Conservation (phyloP, 2,113 vertebrate genomes). For the Cavia aperea region DNA sequence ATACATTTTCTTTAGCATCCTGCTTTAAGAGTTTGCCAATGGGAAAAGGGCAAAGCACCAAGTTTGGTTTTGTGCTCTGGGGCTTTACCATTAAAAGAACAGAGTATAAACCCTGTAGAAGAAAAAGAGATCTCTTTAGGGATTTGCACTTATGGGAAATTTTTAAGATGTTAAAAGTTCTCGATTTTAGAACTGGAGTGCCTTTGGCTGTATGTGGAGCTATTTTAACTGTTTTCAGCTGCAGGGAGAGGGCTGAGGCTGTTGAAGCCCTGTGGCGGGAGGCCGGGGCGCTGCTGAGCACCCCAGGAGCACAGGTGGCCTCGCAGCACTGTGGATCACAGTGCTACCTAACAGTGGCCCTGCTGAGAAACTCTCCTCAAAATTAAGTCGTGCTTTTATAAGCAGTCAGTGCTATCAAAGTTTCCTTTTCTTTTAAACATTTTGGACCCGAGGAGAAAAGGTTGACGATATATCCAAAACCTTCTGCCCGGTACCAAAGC, state of each 20-base stretch:
- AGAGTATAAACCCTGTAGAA: neutral
- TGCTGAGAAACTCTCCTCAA: neutral
- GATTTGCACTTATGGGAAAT: neutral
- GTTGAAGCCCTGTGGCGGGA: neutral
- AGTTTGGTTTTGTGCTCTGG: neutral
- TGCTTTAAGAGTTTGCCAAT: neutral
- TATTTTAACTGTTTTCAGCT: neutral
- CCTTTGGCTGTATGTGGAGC: neutral
- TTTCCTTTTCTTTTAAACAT: neutral
- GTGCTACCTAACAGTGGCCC: too few species aligned
- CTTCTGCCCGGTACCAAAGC: neutral
- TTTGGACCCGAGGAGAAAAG: neutral
- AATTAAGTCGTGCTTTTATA: neutral
- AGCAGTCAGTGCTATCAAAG: neutral
- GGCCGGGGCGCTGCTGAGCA: neutral
- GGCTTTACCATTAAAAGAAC: neutral
- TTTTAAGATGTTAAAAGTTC: neutral
- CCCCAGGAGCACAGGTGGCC: accelerated
- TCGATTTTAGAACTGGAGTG: neutral
- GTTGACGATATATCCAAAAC: neutral
- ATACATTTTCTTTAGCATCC: neutral
- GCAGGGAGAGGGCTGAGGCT: too few species aligned
- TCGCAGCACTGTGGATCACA: neutral
- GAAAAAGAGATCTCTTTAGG: neutral
- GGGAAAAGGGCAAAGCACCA: neutral